Conservation (phyloP, 1,140 invertebrate species). For the Rhopalosiphum maidis region DNA sequence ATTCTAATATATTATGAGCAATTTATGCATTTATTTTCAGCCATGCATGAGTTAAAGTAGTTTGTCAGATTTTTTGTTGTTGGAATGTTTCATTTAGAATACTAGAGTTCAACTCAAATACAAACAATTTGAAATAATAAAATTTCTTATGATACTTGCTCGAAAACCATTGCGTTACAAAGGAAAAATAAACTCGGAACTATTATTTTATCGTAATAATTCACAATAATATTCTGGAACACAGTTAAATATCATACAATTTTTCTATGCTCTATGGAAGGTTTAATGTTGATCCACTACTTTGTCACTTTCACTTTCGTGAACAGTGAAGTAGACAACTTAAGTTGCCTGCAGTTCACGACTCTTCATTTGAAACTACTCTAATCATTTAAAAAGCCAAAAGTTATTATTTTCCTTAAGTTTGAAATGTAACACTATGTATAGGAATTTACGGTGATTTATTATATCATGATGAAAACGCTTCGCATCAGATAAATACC, state of each 20-base stretch:
- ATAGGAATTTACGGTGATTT: not conserved
- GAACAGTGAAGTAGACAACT: not conserved
- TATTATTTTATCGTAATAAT: not conserved
- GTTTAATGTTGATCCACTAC: not conserved
- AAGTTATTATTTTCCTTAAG: not conserved
- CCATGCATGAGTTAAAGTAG: not conserved
- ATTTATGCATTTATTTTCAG: not conserved
- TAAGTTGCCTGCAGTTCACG: not conserved
- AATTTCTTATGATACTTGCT: not conserved
- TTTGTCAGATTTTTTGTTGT: not conserved
- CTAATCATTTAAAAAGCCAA: not conserved
- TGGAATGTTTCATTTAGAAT: not conserved
- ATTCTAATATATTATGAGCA: not conserved
- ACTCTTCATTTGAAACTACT: not conserved
- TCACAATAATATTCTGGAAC: not conserved
- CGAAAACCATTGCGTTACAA: not conserved
- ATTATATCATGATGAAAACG: not conserved
- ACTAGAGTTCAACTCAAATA: not conserved
- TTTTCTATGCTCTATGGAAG: too few relatives aligned
- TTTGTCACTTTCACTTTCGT: not conserved
- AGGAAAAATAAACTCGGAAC: not conserved
- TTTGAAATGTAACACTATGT: not conserved
- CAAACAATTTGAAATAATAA: not conserved
- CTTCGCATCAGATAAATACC: not conserved
- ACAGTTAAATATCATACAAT: not conserved